phyloP scores from a whole-genome alignment of 1,140 invertebrate genomes.

The Holotrichia oblita region DNA sequence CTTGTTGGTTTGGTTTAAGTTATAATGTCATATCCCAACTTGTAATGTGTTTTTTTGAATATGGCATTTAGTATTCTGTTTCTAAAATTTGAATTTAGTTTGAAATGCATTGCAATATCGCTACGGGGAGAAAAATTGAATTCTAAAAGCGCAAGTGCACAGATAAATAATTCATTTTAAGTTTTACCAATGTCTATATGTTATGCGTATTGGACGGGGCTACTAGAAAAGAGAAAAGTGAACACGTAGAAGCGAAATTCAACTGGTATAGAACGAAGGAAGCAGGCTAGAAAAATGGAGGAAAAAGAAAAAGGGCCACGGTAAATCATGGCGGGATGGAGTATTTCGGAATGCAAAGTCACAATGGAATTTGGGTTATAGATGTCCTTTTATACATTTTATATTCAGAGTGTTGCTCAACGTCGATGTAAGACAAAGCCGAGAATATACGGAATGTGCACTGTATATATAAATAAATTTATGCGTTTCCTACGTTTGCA shows the following conservation, averaged over 20 bases:
- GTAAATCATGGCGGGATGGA: conserved; percentile 22
- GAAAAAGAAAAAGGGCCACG: conserved; percentile 25
- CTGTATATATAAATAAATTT: conserved; percentile 36
- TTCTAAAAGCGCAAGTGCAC: conserved; percentile 21
- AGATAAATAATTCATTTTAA: conserved; percentile 35
- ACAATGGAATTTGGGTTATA: conserved; percentile 35
- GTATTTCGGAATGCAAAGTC: conserved; percentile 36
- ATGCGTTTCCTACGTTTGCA: conserved; percentile 2
- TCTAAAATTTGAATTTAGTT: background rate
- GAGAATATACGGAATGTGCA: conserved; percentile 32
- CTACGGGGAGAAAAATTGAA: background rate
- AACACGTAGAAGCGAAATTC: conserved; percentile 25
- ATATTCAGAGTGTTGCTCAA: conserved; percentile 29
- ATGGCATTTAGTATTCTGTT: background rate
- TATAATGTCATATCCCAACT: too few species aligned
- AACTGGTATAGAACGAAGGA: background rate
- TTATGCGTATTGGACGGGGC: conserved; percentile 15
- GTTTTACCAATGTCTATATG: conserved; percentile 26
- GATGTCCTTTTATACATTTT: conserved; percentile 37
- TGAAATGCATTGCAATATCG: conserved; percentile 23
- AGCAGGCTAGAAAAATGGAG: background rate
- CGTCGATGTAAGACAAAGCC: conserved; percentile 27
- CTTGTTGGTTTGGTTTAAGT: too few species aligned
- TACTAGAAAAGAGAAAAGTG: conserved; percentile 7
- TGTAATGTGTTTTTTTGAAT: background rate